Evolutionary conservation across 53 echinoderm and acorn worm genomes (phyloP), one percentile per base, ranked within the genome.

Genomic region (Mesocentrotus franciscanus): DNA sequence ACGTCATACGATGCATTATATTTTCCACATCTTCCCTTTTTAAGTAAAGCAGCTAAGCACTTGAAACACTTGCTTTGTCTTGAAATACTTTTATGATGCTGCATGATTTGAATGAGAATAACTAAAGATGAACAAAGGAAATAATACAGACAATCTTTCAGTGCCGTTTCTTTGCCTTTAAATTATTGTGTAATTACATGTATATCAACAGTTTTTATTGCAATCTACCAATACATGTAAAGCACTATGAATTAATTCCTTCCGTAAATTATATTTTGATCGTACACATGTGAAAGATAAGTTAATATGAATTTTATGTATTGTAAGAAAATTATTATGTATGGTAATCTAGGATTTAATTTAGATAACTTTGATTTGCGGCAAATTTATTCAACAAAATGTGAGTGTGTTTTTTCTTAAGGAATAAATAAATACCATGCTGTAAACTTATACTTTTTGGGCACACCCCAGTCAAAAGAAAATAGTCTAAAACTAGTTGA

Each of bases 101-200:
- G 87, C 87, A 87, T 2, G 8, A 11, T 87, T 58, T 11, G 29
- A 87, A 57, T 11, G 29, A 57, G 3, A n/a, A 55, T 49, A 58
- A 9, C 87, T 26, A 12, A 59, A 22, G 49, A 49, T 84, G 10
- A 84, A 20, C 1, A 7, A 9, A 17, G 22, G 9, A 17, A 39
- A 81, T 81, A 17, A 42, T 42, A 39, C 17, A 36, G 39, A 39
- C 14, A 87, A 87, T 87, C 87, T 87, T 87, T 87, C 87, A 87
- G 12, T 87, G 87, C 87, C 87, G 59, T 57, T 58, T 27, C 42
- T 87, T 59, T 58, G 87, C 87, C 87, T 87, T 58, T 27, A 26
- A 58, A 13, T n/a, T 87, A 11, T 87, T 27, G 10, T 36, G 42
- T 36, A 20, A 85, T 85, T 35, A 49, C 29, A 76, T n/a, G n/a